Evolutionary conservation across 2,113 vertebrate species (phyloP).

Genomic region (Steatornis caripensis): DNA sequence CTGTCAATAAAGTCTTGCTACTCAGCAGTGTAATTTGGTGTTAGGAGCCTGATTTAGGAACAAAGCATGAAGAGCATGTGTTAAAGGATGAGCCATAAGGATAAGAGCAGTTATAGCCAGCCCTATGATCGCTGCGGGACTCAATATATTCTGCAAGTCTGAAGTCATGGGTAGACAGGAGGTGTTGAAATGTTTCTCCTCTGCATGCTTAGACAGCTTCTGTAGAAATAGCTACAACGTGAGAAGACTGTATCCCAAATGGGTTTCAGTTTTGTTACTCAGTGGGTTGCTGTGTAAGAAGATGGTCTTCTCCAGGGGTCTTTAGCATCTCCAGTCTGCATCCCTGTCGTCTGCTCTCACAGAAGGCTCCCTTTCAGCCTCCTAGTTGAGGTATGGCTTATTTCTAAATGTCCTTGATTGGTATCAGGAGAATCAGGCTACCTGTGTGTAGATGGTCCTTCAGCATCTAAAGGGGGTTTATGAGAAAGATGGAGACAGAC

Average conservation of each 20-base stretch:
- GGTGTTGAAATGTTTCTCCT: neutral
- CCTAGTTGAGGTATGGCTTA: neutral
- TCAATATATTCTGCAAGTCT: neutral
- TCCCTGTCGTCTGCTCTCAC: neutral
- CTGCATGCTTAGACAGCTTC: neutral
- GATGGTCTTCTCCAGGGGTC: neutral
- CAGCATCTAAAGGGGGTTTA: neutral
- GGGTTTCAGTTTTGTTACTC: neutral
- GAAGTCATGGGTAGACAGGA: neutral
- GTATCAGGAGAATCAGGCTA: neutral
- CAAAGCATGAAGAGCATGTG: neutral
- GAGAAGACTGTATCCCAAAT: neutral
- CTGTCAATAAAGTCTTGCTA: neutral
- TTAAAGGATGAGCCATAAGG: neutral
- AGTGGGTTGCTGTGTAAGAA: neutral
- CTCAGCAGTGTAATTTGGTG: neutral
- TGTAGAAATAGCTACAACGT: neutral
- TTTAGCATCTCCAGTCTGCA: neutral
- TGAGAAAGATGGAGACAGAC: neutral
- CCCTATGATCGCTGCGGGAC: neutral
- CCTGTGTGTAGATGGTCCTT: neutral
- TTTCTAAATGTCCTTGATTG: neutral
- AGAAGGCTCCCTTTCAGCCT: neutral
- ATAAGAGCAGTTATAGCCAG: neutral
- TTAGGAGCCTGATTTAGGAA: neutral